Evolutionary conservation across 2,113 vertebrate genomes (phyloP), one percentile per base, ranked within the genome.

Genomic region (Rynchops niger): DNA sequence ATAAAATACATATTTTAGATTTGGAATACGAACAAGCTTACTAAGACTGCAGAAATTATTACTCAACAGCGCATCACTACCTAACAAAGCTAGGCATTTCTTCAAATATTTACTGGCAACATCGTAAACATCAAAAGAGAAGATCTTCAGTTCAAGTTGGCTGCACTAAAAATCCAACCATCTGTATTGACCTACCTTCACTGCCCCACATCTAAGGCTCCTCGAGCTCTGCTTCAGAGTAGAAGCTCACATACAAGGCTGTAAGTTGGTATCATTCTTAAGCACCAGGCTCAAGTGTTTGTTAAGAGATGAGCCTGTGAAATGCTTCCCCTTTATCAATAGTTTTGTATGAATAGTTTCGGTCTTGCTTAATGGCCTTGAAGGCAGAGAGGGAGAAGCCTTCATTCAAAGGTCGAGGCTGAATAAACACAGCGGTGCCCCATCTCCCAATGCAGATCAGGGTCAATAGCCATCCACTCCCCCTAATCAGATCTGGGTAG

Each of bases 371-470:
- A 85, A 87, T 53, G 62, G 74, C 79, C 90, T 96, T n/a, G 30
- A 77, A 92, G 79, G n/a, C 58, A 86, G 26, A 58, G 12, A 90
- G 21, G 49, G 36, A 85, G 49, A 94, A 93, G 82, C 13, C 87
- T 86, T 73, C 85, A 82, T 94, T 86, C 82, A 83, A 45, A 92
- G 79, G 67, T 4, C 16, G 9, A n/a, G 50, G 62, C 78, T 73
- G 45, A 92, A 88, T 67, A 95, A 97, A 96, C 62, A 89, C 36
- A 80, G 76, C 36, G 14, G 42, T 40, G 71, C 82, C 72, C 67
- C 5, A 12, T 59, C 85, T 93, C 85, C 71, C 71, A 86, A 17
- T 70, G 86, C 88, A 72, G 27, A 85, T 2, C 21, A 81, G 36
- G 25, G 81, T 91, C 90, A 97, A 93, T 49, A 90, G 71, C 45